Evolutionary conservation across 2,113 vertebrate species (phyloP), one percentile per base, ranked within the genome.

Genomic region (Motacilla alba): DNA sequence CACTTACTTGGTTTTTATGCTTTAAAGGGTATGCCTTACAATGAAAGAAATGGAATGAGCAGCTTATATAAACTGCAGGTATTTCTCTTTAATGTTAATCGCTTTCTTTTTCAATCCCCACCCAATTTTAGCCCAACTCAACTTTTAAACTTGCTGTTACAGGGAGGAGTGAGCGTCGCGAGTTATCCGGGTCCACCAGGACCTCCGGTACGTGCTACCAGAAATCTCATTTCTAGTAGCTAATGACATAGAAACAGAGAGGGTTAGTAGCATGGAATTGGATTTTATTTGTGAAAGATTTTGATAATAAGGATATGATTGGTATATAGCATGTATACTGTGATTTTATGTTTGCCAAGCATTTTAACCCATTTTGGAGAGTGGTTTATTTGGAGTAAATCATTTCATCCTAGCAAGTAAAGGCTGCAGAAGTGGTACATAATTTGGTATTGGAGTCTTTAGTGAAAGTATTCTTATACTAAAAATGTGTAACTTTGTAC

Each of bases 1-100:
- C 15, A 27, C 11, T 87, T 72, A 82, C 72, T 56, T 80, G 74
- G 12, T 23, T 94, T 97, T 84, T 78, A 15, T 95, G 31, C 95
- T 96, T 93, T 95, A 93, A 96, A 99, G 99, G 99, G 99, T 66
- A 76, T 96, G 41, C 98, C 98, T 52, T 97, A 97, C 92, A 98
- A 97, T 94, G 99, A 99, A 97, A 98, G 98, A 86, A 99, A 99
- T 41, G 99, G 99, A 95, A 99, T 99, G 99, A 98, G 99, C 98
- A 99, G 98, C 95, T 98, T 99, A 50, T 99, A 99, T 98, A 99
- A 99, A 97, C 98, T 99, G 70, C 99, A 99, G 99, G 99, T 99
- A 99, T 97, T 95, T 94, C 31, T 50, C 53, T 92, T 92, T 49
- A 79, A 75, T 75, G 31, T 76, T 89, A 47, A 66, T 90, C 88